Evolutionary conservation across 2,888 invertebrate species (phyloP).

Genomic region (Ischnus inquisitorius): DNA sequence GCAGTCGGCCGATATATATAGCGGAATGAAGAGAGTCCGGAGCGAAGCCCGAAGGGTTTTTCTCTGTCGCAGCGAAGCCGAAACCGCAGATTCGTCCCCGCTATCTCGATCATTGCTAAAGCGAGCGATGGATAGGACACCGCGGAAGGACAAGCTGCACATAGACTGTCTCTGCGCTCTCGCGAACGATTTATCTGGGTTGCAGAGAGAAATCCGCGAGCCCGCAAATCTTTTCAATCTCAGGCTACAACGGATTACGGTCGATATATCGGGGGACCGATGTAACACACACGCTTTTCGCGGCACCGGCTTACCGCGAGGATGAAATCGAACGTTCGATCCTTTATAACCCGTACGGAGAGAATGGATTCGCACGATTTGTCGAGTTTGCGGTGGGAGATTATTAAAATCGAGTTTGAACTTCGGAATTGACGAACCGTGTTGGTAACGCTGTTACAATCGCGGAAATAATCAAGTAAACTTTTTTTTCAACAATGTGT

Average conservation of each 20-base stretch:
- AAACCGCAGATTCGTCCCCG: constrained; percentile 28
- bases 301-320: constrained; percentile 13
- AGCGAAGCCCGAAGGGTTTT: constrained; percentile 6
- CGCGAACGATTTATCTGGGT: constrained; percentile 24
- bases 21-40: neutral
- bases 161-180: neutral
- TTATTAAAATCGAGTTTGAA: neutral
- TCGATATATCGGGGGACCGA: constrained; percentile 6
- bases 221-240: constrained; percentile 49
- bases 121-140: constrained; percentile 28
- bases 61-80: constrained; percentile 8
- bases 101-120: constrained; percentile 50
- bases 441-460: neutral
- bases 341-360: neutral
- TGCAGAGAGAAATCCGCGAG: constrained; percentile 8
- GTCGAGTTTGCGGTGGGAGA: neutral
- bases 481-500: neutral
- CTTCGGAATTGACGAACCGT: neutral
- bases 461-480: neutral
- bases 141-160: neutral
- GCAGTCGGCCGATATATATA: constrained; percentile 9
- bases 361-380: neutral
- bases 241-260: constrained; percentile 10
- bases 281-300: neutral
- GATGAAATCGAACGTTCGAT: constrained; percentile 1